Base-by-base conservation (phyloP, 2,888 invertebrate genomes). In the Tinea pellionella region DNA sequence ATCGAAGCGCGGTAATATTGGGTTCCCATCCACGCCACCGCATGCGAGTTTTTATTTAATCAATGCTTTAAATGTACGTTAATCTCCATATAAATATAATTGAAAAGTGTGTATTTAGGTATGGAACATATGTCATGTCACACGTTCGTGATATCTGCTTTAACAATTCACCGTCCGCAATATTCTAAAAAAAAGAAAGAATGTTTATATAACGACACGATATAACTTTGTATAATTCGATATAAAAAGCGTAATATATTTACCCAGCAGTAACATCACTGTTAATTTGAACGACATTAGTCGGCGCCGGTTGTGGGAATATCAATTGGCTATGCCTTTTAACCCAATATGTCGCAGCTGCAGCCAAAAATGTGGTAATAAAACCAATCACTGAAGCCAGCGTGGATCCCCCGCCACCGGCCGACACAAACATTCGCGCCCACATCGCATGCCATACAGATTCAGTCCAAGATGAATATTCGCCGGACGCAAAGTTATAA, bases 381-480 rank as follows among this genome's bases (percentile, higher is more conserved):
- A 64, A 68, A 61, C 85, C 87, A 0, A 71, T 60, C 0, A 60
- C 63, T 1, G 69, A 73, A 2, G 85, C 84, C 18, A 66, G 64
- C 1, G 68, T 65, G 51, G 87, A 83, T 59, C 85, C 82, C 41
- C 68, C 72, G 9, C 89, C 88, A 11, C 93, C 88, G 57, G 96
- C 93, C 67, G 91, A 88, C 61, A 96, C 85, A 77, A 96, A 96
- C 85, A 96, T 90, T 63, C 94, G 89, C 62, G 94, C 91, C 67
- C 89, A 90, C 67, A 95, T 89, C 61, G 89, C 85, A 61, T 89
- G 85, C 96, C 96, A 97, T 47, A 94, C 91, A 0, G 96, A 96
- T 87, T 96, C 96, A 16, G 95, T 92, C 96, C 96, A 96, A 11
- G 95, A 92, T 3, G 96, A 95, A 77, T 92, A 97, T 67, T 88